Conservation (phyloP, 2,888 invertebrate species). For the Protodeltote pygarga region DNA sequence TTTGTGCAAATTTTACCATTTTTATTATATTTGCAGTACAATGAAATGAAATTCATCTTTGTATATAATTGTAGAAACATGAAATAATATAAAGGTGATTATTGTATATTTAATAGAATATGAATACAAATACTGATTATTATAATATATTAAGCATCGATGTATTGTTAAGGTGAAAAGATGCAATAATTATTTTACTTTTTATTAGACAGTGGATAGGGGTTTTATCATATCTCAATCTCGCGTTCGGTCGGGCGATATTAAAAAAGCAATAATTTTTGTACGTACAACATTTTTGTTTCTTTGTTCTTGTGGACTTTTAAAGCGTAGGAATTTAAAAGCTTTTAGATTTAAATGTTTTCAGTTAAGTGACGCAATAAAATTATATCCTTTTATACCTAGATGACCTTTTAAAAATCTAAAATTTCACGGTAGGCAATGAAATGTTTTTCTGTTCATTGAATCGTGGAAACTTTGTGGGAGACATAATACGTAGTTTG, state of each 20-base stretch:
- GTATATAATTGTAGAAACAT: constrained; percentile 61
- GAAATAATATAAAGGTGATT: constrained; percentile 47
- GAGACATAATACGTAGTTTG: constrained; percentile 16
- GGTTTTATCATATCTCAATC: constrained; percentile 52
- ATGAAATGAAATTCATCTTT: constrained; percentile 55
- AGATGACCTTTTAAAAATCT: neutral
- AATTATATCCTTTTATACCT: neutral
- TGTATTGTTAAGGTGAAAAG: constrained; percentile 46
- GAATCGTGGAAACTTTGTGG: constrained; percentile 9
- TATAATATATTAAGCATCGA: constrained; percentile 42
- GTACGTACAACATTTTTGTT: constrained; percentile 19
- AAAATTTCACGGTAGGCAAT: neutral
- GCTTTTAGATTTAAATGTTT: constrained; percentile 1
- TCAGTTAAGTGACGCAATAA: neutral
- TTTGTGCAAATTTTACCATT: constrained; percentile 67
- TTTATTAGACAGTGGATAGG: constrained; percentile 31
- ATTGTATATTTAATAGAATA: constrained; percentile 55
- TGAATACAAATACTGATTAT: constrained; percentile 47
- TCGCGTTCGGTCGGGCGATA: constrained; percentile 32
- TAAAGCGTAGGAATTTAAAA: constrained; percentile 1
- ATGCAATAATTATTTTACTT: constrained; percentile 48
- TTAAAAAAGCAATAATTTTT: constrained; percentile 46
- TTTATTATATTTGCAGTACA: constrained; percentile 60
- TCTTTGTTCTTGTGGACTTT: constrained; percentile 6
- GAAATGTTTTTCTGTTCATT: constrained; percentile 11